Base-by-base conservation (phyloP, 2,888 invertebrate genomes). In the Meteorus colon region DNA sequence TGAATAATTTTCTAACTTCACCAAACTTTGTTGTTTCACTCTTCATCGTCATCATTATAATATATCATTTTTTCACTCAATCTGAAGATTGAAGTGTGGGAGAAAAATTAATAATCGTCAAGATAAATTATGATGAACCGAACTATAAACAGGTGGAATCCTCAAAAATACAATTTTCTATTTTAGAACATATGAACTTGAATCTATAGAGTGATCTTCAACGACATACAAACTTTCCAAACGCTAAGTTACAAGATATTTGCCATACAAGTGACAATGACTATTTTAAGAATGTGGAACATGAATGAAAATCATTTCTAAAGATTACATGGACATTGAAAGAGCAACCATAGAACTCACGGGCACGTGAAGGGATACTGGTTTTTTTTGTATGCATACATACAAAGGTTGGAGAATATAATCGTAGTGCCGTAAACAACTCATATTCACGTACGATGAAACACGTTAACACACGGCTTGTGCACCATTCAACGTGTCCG, bases 361-460 rank as follows among this genome's bases (percentile, higher is more conserved):
- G 41, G 8, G 12, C 41, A 41, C 8, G 12, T 41, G 12, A 41
- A 8, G 8, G 8, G 12, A 12, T 41, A 12, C 8, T 41, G 12
- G 41, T 0, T 16, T 45, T 10, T 45, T 48, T n/a, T n/a, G 55
- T 8, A 24, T 55, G 45, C 3, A 55, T 55, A 24, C n/a, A 55
- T 24, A 19, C 10, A 77, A 77, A 75, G 60, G 74, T 34, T 65
- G 24, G 29, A 79, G 74, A 80, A 81, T 80, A 80, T 79, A 78
- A 81, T 80, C 78, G 63, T 62, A 77, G 76, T 78, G 75, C 74
- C 77, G 74, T 79, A 80, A 78, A 80, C 73, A 80, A 77, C 66
- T 51, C 65, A 77, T 76, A 74, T 74, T 51, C 31, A 31, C 55
- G 71, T 75, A 51, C 45, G 68, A 27, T 14, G 51, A 41, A 37